Evolutionary conservation across 2,888 invertebrate species (phyloP).

Genomic region (Sisyra terminalis): DNA sequence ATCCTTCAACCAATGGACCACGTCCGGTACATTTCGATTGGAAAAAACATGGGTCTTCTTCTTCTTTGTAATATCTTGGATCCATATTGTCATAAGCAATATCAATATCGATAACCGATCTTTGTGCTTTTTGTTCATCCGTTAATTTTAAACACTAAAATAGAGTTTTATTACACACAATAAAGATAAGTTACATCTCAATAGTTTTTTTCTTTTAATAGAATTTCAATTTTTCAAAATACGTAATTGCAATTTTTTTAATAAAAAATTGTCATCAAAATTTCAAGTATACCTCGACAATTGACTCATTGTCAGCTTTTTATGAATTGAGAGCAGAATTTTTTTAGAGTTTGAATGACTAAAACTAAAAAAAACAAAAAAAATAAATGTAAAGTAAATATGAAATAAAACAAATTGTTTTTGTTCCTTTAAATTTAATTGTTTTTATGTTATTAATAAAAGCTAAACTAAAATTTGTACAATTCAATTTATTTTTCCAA

Average conservation of each 20-base stretch:
- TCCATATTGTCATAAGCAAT: constrained; percentile 78
- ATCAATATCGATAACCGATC: constrained; percentile 67
- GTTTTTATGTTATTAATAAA: no score
- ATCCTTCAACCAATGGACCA: constrained; percentile 71
- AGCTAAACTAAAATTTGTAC: no score
- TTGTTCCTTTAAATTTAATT: constrained; percentile 3
- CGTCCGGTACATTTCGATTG: constrained; percentile 68
- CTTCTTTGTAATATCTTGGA: constrained; percentile 75
- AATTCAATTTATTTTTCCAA: no score
- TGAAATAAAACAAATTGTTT: not conserved
- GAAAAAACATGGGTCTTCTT: constrained; percentile 74
- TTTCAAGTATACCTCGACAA: no score
- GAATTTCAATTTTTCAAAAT: constrained; percentile 4
- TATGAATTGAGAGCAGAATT: no score
- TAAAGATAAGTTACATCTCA: no score
- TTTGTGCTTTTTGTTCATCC: constrained; percentile 51
- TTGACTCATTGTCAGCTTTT: no score
- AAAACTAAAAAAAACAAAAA: constrained; percentile 1
- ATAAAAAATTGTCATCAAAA: not conserved
- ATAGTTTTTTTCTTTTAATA: no score
- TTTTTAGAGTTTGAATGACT: no score
- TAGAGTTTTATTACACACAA: constrained; percentile 5
- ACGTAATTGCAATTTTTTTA: constrained; percentile 7
- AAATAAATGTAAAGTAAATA: constrained; percentile 3
- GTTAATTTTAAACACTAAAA: constrained; percentile 57